Conservation (phyloP, 2,888 invertebrate genomes). For the Byasa hedistus region DNA sequence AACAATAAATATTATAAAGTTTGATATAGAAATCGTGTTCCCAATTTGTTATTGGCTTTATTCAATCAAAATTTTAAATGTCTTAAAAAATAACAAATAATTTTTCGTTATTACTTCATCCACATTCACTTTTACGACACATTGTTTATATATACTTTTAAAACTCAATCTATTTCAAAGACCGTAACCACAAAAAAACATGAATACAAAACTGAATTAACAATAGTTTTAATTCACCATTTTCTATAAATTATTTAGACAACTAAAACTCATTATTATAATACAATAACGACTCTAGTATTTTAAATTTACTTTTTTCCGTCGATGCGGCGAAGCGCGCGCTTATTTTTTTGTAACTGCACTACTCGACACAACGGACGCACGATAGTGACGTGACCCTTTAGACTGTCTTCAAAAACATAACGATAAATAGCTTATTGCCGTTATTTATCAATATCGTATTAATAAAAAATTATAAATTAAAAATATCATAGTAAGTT, state of each 20-base stretch:
- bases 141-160: background rate
- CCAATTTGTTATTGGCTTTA: no score
- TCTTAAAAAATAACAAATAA: no score
- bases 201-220: background rate
- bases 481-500: no score
- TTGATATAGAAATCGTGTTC: no score
- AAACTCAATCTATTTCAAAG: background rate
- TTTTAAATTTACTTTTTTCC: slow-evolving; percentile 27
- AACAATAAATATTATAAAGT: no score
- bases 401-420: slow-evolving; percentile 9
- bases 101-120: background rate
- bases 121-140: slow-evolving; percentile 4
- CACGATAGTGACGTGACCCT: slow-evolving; percentile 34
- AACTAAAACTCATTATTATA: slow-evolving; percentile 42
- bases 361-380: slow-evolving; percentile 10
- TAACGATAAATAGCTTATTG: slow-evolving; percentile 9
- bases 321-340: slow-evolving; percentile 41
- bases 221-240: background rate
- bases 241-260: slow-evolving; percentile 31
- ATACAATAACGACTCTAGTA: slow-evolving; percentile 40
- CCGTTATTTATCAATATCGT: background rate
- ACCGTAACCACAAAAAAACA: background rate
- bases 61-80: no score
- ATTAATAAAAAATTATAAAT: no score
- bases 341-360: slow-evolving; percentile 46